Base-by-base conservation (phyloP, 2,113 vertebrate genomes). In the Catagonus wagneri region DNA sequence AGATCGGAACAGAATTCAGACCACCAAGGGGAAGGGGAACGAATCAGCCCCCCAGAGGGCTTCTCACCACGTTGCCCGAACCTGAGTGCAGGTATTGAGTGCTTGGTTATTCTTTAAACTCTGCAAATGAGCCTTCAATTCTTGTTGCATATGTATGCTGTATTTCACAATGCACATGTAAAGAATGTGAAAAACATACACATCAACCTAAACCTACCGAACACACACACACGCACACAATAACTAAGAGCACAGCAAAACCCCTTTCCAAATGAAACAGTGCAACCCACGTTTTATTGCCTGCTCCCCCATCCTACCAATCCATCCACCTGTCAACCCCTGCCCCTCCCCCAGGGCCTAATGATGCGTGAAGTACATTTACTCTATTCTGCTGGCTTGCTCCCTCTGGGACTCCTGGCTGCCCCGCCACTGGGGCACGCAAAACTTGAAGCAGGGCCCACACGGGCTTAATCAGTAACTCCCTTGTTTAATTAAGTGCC, bases 401-500 rank as follows among this genome's bases (percentile, higher is more conserved):
- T 68, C 95, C 92, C 74, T 69, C 71, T 27, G 69, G 93, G 86
- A 66, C 69, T 97, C 94, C 56, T 87, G 95, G 94, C 97, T 85
- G 89, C 97, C 96, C 72, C 93, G 95, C 92, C 94, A 97, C 96
- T 93, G 96, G 95, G 98, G 97, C 85, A 96, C 72, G 68, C 81
- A 89, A 93, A 97, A 96, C 92, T 92, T 83, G 89, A 95, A 92
- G 78, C 92, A 90, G 84, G 96, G 89, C 96, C 96, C 93, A 96
- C 83, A 83, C 6, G 4, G 97, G 97, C 97, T 99, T 98, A 99
- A 99, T 99, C 97, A 98, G 98, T 99, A 98, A 99, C 98, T 97
- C 93, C 74, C 96, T 96, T 85, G 97, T 97, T 98, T 98, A 98
- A 97, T 98, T 97, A 97, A 97, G 96, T 92, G 79, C 81, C 96